These are phyloP conservation scores for Capromys pilorides DNA, from an alignment of 2,797 vertebrate species.

Conservation along the genomic window DNA sequence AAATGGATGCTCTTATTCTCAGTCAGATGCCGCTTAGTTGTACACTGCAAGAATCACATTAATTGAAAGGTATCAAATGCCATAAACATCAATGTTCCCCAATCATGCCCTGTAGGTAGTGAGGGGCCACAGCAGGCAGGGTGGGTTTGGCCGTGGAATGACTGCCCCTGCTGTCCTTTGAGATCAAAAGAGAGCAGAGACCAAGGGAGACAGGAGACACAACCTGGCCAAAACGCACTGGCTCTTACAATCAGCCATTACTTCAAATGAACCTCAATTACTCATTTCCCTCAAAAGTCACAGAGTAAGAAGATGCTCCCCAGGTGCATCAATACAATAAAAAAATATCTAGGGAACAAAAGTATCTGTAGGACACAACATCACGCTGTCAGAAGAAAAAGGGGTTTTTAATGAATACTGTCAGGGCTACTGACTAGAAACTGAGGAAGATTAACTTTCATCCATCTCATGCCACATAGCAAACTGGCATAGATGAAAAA, in stretches of 20 bases:
- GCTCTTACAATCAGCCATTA: neutral
- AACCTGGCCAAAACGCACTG: neutral
- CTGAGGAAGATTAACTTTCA: neutral
- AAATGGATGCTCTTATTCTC: neutral
- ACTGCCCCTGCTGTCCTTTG: neutral
- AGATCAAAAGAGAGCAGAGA: neutral
- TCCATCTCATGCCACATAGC: neutral
- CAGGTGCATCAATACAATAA: neutral
- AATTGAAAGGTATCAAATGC: neutral
- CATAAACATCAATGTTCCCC: neutral
- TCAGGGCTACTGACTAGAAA: neutral
- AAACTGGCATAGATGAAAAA: neutral
- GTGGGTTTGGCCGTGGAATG: rapidly evolving
- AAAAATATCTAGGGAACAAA: neutral
- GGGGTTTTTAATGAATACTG: neutral
- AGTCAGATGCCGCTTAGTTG: neutral
- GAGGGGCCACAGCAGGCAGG: rapidly evolving
- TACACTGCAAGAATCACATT: neutral
- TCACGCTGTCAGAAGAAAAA: neutral
- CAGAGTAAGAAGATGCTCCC: neutral
- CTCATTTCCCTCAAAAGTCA: neutral
- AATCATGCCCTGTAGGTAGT: neutral
- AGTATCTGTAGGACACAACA: neutral
- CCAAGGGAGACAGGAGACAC: neutral
- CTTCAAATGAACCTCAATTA: neutral